Evolutionary conservation across 2,113 vertebrate species (phyloP).

Genomic region (Cyanoderma ruficeps): DNA sequence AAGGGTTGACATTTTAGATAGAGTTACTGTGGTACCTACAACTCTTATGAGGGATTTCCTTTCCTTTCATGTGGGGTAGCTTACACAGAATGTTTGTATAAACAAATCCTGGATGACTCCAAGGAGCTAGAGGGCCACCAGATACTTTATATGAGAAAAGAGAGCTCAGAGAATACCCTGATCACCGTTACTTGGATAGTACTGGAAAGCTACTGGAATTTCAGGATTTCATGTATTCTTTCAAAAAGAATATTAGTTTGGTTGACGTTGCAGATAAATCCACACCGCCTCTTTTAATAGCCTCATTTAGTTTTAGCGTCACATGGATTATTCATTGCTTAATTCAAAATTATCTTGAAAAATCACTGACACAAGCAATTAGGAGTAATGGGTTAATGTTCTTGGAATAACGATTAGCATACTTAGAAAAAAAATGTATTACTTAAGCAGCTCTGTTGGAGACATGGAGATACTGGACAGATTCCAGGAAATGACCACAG

Average conservation of each 20-base stretch:
- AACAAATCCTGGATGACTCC: background rate
- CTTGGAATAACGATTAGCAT: background rate
- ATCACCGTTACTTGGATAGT: background rate
- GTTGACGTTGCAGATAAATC: background rate
- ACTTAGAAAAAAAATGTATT: background rate
- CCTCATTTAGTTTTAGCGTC: background rate
- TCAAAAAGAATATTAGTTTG: background rate
- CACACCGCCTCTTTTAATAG: background rate
- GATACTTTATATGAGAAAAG: background rate
- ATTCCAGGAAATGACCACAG: background rate
- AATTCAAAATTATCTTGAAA: background rate
- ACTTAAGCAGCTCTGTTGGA: background rate
- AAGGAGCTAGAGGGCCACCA: background rate
- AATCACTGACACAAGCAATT: background rate
- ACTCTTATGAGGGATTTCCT: background rate
- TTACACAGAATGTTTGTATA: background rate
- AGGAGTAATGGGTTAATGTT: background rate
- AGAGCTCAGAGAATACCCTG: background rate
- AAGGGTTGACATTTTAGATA: background rate
- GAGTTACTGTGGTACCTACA: background rate
- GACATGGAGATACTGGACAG: background rate
- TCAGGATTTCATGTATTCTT: background rate
- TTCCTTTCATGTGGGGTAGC: background rate
- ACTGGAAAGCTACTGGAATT: background rate
- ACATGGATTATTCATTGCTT: background rate